Base-by-base conservation (phyloP, 2,113 vertebrate species). In the Muntiacus reevesi region DNA sequence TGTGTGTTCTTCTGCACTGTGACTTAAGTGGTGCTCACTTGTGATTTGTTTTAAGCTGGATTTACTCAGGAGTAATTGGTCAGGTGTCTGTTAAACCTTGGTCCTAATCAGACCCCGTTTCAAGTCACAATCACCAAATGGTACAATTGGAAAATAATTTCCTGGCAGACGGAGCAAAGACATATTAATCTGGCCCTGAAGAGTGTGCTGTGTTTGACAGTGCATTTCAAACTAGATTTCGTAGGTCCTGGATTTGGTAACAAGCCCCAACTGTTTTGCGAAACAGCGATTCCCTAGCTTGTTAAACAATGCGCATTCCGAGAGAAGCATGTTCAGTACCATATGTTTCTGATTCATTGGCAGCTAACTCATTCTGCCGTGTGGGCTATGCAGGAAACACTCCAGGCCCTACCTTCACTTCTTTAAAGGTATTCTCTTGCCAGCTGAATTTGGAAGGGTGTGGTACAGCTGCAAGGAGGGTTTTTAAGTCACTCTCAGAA, bases 231-330 rank as follows among this genome's bases (percentile, higher is more conserved):
- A 84, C 54, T 96, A 76, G 87, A 90, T 95, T 88, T 91, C 76
- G 83, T 84, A 96, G 92, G 76, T 21, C 79, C 81, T 87, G 50
- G 83, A 57, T 97, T 97, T 95, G 96, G 92, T 95, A 95, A 96
- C 84, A 88, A 96, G 59, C 52, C 94, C 91, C 93, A 96, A 89
- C 64, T 96, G 95, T 96, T 97, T 96, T 88, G 96, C 96, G 43
- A 95, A 97, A 83, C 76, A 95, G 79, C 2, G 9, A 82, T 92
- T 95, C 94, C 84, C 84, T 45, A 74, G 82, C 82, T 97, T 97
- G 93, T 97, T 97, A 87, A 96, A 88, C 89, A 95, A 71, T 23
- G 50, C 2, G 0, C 27, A 7, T n/a, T 95, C 83, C 28, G 92
- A 74, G 59, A 87, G 92, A 87, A 96, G 81, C 43, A 62, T 83